Conservation (phyloP, 35 echinoderm and acorn worm species). For the Heliocidaris erythrogramma region DNA sequence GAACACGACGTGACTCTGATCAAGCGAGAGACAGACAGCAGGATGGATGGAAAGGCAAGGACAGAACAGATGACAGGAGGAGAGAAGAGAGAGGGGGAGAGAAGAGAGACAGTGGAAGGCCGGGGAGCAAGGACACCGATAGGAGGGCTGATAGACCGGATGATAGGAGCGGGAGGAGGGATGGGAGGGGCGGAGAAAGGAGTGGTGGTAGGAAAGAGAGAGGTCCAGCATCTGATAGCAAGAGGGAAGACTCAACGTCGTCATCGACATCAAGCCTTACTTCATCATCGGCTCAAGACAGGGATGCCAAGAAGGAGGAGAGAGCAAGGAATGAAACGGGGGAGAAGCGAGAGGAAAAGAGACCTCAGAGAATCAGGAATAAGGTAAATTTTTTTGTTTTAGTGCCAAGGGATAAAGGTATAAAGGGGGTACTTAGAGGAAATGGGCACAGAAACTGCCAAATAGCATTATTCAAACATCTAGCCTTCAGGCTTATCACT, state of each 20-base stretch:
- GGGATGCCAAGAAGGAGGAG: conserved; percentile 28
- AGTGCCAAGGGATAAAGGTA: too few relatives aligned
- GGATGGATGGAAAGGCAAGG: conserved; percentile 29
- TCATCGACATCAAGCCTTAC: neutral
- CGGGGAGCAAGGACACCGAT: neutral
- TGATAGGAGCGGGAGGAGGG: neutral
- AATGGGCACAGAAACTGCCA: too few relatives aligned
- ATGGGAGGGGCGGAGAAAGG: neutral
- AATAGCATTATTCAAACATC: too few relatives aligned
- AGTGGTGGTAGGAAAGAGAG: neutral
- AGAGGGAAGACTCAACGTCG: neutral
- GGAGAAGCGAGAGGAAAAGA: neutral
- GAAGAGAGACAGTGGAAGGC: neutral
- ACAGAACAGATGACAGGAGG: neutral
- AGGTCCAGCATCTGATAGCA: neutral
- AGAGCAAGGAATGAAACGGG: neutral
- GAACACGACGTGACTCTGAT: neutral
- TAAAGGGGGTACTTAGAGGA: neutral
- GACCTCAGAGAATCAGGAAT: conserved; percentile 7
- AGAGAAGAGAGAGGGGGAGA: conserved; percentile 9
- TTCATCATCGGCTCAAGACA: neutral
- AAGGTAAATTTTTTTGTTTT: neutral
- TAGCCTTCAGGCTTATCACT: too few relatives aligned
- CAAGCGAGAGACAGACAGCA: conserved; percentile 3
- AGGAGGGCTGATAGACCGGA: conserved; percentile 4